phyloP scores from a whole-genome alignment of 2,888 invertebrate species.

The Pachycephus smyrnensis region DNA sequence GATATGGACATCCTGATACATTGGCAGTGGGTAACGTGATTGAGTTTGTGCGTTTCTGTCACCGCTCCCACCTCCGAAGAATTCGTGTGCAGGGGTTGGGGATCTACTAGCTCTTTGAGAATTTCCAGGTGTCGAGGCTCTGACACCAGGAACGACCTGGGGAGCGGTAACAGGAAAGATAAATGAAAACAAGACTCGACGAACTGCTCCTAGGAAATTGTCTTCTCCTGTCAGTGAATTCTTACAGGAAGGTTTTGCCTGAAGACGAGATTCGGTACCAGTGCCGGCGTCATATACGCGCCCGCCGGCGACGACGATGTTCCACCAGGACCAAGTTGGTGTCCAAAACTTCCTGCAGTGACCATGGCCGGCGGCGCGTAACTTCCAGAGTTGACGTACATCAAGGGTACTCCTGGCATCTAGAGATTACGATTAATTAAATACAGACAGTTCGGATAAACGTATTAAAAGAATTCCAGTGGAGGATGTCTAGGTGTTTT shows the following conservation, averaged over 20 bases:
- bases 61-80: conserved; percentile 55
- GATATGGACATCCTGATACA: conserved; percentile 65
- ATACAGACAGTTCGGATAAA: background rate
- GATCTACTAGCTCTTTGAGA: conserved; percentile 62
- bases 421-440: conserved; percentile 25
- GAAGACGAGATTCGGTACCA: conserved; percentile 62
- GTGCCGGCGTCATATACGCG: conserved; percentile 56
- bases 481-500: background rate
- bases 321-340: conserved; percentile 55
- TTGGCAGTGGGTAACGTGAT: conserved; percentile 65
- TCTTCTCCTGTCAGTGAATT: background rate
- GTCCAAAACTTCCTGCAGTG: conserved; percentile 55
- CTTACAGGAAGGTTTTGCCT: conserved; percentile 63
- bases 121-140: conserved; percentile 60
- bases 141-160: conserved; percentile 56
- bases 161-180: background rate
- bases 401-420: conserved; percentile 61
- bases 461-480: background rate
- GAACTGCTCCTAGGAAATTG: background rate
- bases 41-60: conserved; percentile 62
- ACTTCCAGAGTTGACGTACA: conserved; percentile 63
- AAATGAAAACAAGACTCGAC: background rate
- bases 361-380: conserved; percentile 58
- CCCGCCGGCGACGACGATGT: conserved; percentile 54
- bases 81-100: conserved; percentile 61